Evolutionary conservation across 1,140 invertebrate species (phyloP), one percentile per base, ranked within the genome.

Genomic region (Ceratosolen solmsi): DNA sequence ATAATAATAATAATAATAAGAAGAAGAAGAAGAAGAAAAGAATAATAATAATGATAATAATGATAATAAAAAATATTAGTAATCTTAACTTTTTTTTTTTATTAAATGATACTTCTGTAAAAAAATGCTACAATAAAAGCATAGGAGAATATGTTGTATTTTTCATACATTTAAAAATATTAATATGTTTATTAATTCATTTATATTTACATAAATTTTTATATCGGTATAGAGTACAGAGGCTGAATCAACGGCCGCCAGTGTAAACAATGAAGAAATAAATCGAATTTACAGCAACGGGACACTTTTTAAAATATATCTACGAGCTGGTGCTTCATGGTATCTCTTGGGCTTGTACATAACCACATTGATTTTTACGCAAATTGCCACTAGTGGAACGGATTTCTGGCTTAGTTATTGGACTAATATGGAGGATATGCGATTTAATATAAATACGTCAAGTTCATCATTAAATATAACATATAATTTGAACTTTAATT

Each of bases 401-500:
- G 96, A 98, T 87, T 97, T 94, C 87, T 97, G 96, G 94, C 91
- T 97, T 0, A 95, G 95, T 82, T 95, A 93, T 79, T 97, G 96
- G 97, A 93, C 92, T 0, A 92, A 92, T 49, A 79, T 92, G 49
- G 93, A 93, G 82, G 83, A 87, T 7, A 89, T 90, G 9, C 82
- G 92, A 8, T 17, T 11, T 0, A 79, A 15, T 15, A 11, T 4
- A 11, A 74, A 74, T 41, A 25, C 9, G 17, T 41, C 38, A 4
- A 13, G 13, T 25, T 0, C 5, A 30, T 9, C 20, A 25, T 25
- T 46, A 2, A 15, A 70, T 15, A 27, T n/a, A 17, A 41, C 30
- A 3, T 38, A 68, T 27, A 22, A 68, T 36, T 68, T 22, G 9
- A 22, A 20, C 20, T 36, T n/a, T 4, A 68, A 38, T 38, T 68